Conservation (phyloP, 2,113 vertebrate genomes). For the Malurus elegans region DNA sequence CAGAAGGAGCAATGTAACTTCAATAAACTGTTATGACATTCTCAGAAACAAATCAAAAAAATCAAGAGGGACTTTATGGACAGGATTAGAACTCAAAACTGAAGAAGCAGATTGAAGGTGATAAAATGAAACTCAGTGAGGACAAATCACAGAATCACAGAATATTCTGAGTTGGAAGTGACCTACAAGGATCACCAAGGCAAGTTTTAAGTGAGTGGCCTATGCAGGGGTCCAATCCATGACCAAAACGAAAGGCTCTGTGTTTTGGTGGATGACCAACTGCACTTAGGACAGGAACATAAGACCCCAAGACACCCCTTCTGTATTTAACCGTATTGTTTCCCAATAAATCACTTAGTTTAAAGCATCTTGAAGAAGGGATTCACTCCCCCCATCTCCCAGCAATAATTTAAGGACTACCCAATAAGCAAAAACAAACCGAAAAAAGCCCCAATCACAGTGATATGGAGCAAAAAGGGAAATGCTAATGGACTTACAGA, state of each 20-base stretch:
- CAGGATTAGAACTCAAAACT: background rate
- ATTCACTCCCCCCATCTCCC: background rate
- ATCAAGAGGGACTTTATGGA: background rate
- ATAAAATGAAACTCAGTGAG: background rate
- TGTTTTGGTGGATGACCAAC: background rate
- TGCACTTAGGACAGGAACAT: background rate
- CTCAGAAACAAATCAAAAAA: background rate
- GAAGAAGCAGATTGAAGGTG: background rate
- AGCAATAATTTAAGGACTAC: background rate
- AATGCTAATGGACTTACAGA: background rate
- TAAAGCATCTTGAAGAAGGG: background rate
- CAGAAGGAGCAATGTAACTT: background rate
- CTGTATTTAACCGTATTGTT: background rate
- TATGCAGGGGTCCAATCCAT: no score
- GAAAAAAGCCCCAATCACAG: background rate
- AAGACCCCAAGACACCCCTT: background rate
- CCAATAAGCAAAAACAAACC: background rate
- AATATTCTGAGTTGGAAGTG: background rate
- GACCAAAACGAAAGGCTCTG: background rate
- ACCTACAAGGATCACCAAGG: background rate
- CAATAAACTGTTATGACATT: background rate
- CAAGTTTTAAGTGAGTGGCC: background rate
- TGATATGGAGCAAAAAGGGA: background rate
- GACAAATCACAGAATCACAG: background rate
- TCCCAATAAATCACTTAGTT: background rate